phyloP scores from a whole-genome alignment of 1,140 invertebrate species.

The Gonatopus flavifemur region DNA sequence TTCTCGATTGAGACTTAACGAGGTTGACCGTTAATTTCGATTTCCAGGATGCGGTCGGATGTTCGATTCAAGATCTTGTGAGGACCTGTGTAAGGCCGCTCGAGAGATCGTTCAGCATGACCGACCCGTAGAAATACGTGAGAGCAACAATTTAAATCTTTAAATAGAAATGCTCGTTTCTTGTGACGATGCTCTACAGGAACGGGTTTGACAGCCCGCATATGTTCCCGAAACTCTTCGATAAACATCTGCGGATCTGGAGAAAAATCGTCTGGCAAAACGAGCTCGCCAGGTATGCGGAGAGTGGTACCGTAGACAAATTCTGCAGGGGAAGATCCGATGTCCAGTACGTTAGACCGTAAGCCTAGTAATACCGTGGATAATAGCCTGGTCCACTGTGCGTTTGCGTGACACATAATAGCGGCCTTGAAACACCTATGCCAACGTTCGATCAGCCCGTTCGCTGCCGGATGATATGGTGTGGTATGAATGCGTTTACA shows the following conservation, averaged over 20 bases:
- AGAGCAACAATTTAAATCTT: not conserved
- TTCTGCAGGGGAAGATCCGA: slow-evolving; percentile 24
- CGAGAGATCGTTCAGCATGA: not conserved
- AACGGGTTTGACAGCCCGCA: too few species aligned
- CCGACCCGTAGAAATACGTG: not conserved
- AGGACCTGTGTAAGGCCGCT: not conserved
- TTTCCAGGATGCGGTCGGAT: not conserved
- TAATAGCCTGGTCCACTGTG: not conserved
- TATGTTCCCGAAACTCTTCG: not conserved
- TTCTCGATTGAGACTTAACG: too few species aligned
- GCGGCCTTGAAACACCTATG: not conserved
- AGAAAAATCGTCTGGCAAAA: not conserved
- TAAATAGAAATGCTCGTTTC: not conserved
- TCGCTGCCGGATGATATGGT: not conserved
- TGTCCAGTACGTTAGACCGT: not conserved
- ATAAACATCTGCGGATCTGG: not conserved
- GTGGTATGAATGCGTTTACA: not conserved
- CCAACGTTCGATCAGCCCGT: not conserved
- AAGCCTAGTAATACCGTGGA: not conserved
- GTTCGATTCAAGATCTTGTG: not conserved
- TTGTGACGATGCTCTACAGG: too few species aligned
- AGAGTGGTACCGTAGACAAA: slow-evolving; percentile 26
- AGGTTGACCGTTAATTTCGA: too few species aligned
- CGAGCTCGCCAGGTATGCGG: slow-evolving; percentile 27
- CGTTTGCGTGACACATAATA: not conserved